Conservation (phyloP, 2,888 invertebrate genomes). For the Drosophila lutescens region DNA sequence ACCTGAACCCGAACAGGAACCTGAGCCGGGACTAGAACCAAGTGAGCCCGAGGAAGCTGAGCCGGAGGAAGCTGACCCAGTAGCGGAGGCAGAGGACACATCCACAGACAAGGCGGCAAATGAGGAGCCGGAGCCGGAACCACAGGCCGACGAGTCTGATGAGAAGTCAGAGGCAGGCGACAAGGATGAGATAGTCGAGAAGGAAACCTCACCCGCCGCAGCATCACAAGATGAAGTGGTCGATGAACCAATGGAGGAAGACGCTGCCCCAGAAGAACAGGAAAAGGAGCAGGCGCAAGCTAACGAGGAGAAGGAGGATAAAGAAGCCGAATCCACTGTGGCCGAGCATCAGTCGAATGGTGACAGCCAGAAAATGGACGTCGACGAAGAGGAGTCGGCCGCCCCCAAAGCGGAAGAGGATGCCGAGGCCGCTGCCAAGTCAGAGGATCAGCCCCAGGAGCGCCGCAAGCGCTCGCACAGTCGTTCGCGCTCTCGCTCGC, state of each 20-base stretch:
- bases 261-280: constrained; percentile 15
- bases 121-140: constrained; percentile 12
- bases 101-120: constrained; percentile 30
- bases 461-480: constrained; percentile 76
- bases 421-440: constrained; percentile 12
- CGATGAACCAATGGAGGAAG: constrained; percentile 35
- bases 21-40: constrained; percentile 8
- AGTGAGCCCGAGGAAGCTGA: constrained; percentile 18
- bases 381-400: constrained; percentile 54
- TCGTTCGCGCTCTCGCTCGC: constrained; percentile 69
- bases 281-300: constrained; percentile 8
- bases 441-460: constrained; percentile 74
- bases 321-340: constrained; percentile 32
- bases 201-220: neutral
- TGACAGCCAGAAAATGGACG: constrained; percentile 75
- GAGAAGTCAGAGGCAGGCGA: constrained; percentile 65
- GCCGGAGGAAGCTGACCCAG: constrained; percentile 6
- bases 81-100: constrained; percentile 22
- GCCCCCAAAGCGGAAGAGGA: constrained; percentile 43
- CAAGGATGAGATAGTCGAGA: constrained; percentile 13
- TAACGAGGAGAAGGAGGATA: constrained; percentile 20
- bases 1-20: constrained; percentile 11
- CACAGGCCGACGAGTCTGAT: constrained; percentile 35
- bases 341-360: constrained; percentile 57
- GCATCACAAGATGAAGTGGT: constrained; percentile 11